Conservation (phyloP, 1,140 invertebrate genomes). For the Brachystomella parvula region DNA sequence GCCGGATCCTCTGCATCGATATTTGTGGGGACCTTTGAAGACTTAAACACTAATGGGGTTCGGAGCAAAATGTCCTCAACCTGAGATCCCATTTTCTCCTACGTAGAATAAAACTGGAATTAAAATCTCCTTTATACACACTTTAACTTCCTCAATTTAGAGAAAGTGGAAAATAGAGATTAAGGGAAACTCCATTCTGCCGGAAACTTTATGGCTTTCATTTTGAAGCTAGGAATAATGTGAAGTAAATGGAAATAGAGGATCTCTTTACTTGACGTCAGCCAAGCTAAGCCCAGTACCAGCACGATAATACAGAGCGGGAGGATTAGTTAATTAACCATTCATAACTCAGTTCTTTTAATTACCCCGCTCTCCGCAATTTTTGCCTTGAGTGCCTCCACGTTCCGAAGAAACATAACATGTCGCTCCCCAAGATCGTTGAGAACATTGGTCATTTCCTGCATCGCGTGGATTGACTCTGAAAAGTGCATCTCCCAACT, state of each 20-base stretch:
- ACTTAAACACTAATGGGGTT: conserved; percentile 62
- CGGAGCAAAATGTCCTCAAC: conserved; percentile 56
- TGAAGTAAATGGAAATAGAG: too few relatives aligned
- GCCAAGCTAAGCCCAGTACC: background rate
- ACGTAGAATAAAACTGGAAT: conserved; percentile 28
- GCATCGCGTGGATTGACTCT: conserved; percentile 58
- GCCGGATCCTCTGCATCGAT: conserved; percentile 49
- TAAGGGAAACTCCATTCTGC: background rate
- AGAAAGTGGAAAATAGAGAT: background rate
- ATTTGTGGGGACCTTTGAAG: conserved; percentile 56
- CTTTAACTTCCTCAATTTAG: background rate
- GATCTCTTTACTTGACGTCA: background rate
- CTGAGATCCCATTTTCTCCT: conserved; percentile 59
- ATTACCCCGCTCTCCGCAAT: conserved; percentile 58
- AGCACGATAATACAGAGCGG: background rate
- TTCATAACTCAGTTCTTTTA: background rate
- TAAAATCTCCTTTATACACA: conserved; percentile 15
- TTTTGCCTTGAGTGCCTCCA: conserved; percentile 53
- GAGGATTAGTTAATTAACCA: background rate
- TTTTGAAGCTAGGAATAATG: too few relatives aligned
- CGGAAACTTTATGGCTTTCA: conserved; percentile 26
- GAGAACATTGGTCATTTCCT: conserved; percentile 60
- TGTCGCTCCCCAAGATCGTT: conserved; percentile 55
- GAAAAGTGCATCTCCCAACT: conserved; percentile 51
- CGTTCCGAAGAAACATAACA: conserved; percentile 51